Evolutionary conservation across 2,888 invertebrate genomes (phyloP).

Genomic region (Xylocampa areola): DNA sequence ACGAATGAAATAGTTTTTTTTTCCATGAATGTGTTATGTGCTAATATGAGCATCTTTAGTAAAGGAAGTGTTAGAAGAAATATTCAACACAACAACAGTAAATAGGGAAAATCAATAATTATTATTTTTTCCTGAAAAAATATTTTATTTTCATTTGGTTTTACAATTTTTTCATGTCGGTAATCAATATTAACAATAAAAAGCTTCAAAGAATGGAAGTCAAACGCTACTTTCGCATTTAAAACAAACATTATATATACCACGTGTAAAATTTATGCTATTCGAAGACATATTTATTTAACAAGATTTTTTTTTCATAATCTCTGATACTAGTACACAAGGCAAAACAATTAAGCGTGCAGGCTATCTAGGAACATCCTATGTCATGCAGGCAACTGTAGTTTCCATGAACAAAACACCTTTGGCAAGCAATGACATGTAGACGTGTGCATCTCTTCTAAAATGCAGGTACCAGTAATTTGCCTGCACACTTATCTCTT

Average conservation of each 20-base stretch:
- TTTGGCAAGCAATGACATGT: neutral
- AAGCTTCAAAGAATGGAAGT: constrained; percentile 46
- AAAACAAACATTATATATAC: constrained; percentile 6
- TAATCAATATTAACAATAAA: constrained; percentile 29
- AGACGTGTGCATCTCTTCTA: neutral
- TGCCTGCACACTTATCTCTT: constrained; percentile 2
- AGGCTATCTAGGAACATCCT: neutral
- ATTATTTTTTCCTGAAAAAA: constrained; percentile 24
- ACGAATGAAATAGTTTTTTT: too few species aligned
- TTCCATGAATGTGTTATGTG: too few species aligned
- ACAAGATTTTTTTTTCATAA: neutral
- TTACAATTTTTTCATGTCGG: constrained; percentile 23
- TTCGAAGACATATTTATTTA: neutral
- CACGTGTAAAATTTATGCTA: constrained; percentile 12
- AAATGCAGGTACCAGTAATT: constrained; percentile 6
- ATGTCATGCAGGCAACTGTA: neutral
- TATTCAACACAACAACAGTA: constrained; percentile 9
- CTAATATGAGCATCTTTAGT: neutral
- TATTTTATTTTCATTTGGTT: constrained; percentile 40
- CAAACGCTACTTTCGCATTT: constrained; percentile 38
- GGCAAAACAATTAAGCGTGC: constrained; percentile 2
- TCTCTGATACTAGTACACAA: constrained; percentile 1
- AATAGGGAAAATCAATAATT: constrained; percentile 45
- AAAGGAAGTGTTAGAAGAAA: constrained; percentile 13
- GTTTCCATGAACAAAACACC: too few species aligned